Evolutionary conservation across 2,797 vertebrate genomes (phyloP).

Genomic region (Premnoplex brunnescens): DNA sequence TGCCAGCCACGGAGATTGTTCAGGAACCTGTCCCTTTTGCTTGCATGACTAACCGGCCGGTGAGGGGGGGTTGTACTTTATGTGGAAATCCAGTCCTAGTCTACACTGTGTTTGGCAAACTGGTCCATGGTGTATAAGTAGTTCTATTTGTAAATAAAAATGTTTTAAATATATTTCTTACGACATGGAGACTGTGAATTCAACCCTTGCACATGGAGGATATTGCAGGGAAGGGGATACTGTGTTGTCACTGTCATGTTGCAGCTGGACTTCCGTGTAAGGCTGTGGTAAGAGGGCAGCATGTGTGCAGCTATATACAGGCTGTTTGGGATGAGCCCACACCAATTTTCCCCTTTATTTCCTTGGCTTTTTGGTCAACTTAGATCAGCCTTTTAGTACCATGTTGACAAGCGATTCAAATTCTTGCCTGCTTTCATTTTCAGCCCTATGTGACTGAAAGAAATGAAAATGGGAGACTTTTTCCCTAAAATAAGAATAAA

Average conservation of each 20-base stretch:
- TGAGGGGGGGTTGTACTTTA: not conserved
- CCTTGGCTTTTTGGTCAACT: not conserved
- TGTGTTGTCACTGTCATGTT: not conserved
- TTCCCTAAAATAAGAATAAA: not conserved
- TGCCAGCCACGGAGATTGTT: not conserved
- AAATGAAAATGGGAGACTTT: not conserved
- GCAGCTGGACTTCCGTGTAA: not conserved
- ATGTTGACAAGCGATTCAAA: not conserved
- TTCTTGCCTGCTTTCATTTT: not conserved
- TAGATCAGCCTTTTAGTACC: not conserved
- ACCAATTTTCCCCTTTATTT: not conserved
- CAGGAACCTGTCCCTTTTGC: not conserved
- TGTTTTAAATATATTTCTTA: constrained; percentile 51
- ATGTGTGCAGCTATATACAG: not conserved
- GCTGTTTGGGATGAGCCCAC: not conserved
- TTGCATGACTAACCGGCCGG: not conserved
- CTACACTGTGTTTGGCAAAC: constrained; percentile 36
- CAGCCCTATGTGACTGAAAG: not conserved
- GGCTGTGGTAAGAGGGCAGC: not conserved
- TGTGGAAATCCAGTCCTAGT: constrained; percentile 42
- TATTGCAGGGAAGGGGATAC: not conserved
- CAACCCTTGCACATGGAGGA: not conserved
- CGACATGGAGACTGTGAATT: constrained; percentile 29
- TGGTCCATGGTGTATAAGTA: constrained; percentile 49
- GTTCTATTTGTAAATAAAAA: constrained; percentile 67